Evolutionary conservation across 2,888 invertebrate genomes (phyloP).

Genomic region (Drosophila paucipuncta): DNA sequence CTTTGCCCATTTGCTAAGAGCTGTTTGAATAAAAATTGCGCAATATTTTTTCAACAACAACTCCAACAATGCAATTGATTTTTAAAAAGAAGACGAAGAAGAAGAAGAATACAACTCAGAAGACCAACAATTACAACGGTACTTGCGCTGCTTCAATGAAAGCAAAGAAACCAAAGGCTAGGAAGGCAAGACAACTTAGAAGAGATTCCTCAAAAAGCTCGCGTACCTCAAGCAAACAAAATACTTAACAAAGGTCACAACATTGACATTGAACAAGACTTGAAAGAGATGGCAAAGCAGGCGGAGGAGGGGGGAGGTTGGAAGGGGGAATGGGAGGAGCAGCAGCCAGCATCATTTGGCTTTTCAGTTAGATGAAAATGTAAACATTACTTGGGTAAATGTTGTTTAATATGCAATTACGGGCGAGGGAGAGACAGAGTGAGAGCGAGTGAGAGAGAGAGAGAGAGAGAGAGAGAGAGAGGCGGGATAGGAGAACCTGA

Average conservation of each 20-base stretch:
- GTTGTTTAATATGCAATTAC: slow-evolving; percentile 80
- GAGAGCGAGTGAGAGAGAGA: not conserved
- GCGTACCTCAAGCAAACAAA: slow-evolving; percentile 63
- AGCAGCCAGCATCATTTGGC: slow-evolving; percentile 21
- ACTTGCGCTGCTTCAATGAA: slow-evolving; percentile 66
- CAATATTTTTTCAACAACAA: slow-evolving; percentile 75
- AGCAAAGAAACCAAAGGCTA: slow-evolving; percentile 28
- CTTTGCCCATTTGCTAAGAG: slow-evolving; percentile 37
- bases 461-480: not conserved
- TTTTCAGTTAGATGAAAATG: slow-evolving; percentile 60
- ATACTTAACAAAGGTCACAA: slow-evolving; percentile 80
- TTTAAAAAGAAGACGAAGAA: slow-evolving; percentile 32
- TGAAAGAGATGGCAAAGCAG: slow-evolving; percentile 25
- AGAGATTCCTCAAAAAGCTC: slow-evolving; percentile 53
- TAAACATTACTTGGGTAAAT: slow-evolving; percentile 67
- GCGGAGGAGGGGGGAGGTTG: not conserved
- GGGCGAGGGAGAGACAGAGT: slow-evolving; percentile 18
- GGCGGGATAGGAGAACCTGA: slow-evolving; percentile 3
- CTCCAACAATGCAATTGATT: slow-evolving; percentile 50
- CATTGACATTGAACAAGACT: slow-evolving; percentile 75
- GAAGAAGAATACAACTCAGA: slow-evolving; percentile 31
- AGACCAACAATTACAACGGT: slow-evolving; percentile 75
- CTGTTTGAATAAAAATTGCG: slow-evolving; percentile 76
- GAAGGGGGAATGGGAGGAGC: not conserved
- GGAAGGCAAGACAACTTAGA: slow-evolving; percentile 18